Evolutionary conservation across 2,113 vertebrate species (phyloP).

Genomic region (Spheniscus mendiculus): DNA sequence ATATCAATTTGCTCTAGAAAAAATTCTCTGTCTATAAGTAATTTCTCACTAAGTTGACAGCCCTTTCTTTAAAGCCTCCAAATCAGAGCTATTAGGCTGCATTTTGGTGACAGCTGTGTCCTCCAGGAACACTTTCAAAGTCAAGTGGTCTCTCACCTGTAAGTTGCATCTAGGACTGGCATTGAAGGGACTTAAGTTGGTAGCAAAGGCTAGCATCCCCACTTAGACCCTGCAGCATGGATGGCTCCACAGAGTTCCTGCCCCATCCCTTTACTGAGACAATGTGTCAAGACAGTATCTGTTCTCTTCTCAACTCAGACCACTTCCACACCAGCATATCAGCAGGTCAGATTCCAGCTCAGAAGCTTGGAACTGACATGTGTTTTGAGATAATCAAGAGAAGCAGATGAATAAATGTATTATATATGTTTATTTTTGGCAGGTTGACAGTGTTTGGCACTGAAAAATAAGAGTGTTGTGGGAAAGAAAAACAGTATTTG

Average conservation of each 20-base stretch:
- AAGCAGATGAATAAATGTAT: not conserved
- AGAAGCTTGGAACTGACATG: not conserved
- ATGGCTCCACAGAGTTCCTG: not conserved
- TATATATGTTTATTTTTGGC: not conserved
- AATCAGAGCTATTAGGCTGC: not conserved
- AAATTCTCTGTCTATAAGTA: not conserved
- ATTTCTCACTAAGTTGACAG: not conserved
- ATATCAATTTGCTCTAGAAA: not conserved
- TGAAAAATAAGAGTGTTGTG: not conserved
- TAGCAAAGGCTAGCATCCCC: not conserved
- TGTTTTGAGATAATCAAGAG: not conserved
- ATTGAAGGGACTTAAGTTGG: not conserved
- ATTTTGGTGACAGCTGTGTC: not conserved
- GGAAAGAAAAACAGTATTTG: not conserved
- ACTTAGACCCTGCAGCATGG: not conserved
- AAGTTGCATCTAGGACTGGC: not conserved
- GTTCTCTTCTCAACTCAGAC: not conserved
- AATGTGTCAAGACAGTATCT: not conserved
- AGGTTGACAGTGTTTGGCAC: not conserved
- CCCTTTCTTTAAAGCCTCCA: not conserved
- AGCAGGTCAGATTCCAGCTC: not conserved
- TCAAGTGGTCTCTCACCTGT: not conserved
- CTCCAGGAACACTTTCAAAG: not conserved
- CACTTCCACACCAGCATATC: not conserved
- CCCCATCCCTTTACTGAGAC: not conserved